These are phyloP conservation scores for Pemphredon lugubris DNA, from an alignment of 2,888 invertebrate genomes.

Conservation along the genomic window DNA sequence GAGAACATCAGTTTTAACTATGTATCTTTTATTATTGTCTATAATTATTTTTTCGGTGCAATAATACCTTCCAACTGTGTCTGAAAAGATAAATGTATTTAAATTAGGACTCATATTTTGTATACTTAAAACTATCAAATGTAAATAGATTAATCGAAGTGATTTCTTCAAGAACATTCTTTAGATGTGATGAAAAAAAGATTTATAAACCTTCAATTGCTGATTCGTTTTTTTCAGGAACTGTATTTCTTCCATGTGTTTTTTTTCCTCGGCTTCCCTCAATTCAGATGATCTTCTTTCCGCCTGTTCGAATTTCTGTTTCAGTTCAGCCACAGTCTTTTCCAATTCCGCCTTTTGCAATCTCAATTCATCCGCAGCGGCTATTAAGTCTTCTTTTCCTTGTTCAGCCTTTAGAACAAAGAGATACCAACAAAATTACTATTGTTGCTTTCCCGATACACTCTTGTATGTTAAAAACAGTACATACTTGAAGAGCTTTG, in stretches of 20 bases:
- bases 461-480: not conserved
- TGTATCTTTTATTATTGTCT: not conserved
- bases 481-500: slow-evolving; percentile 92
- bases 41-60: slow-evolving; percentile 91
- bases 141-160: not conserved
- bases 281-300: slow-evolving; percentile 92
- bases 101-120: not conserved
- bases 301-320: slow-evolving; percentile 90
- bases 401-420: slow-evolving; percentile 86
- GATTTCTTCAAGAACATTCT: too few species aligned
- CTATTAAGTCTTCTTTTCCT: slow-evolving; percentile 91
- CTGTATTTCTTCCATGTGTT: slow-evolving; percentile 94
- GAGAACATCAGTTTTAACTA: too few species aligned
- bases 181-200: too few species aligned
- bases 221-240: slow-evolving; percentile 97
- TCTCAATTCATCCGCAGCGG: slow-evolving; percentile 88
- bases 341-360: slow-evolving; percentile 84
- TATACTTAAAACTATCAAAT: not conserved
- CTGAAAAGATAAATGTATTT: slow-evolving; percentile 81
- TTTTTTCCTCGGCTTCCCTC: slow-evolving; percentile 93
- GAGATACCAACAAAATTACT: not conserved
- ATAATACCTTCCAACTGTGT: slow-evolving; percentile 97
- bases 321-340: slow-evolving; percentile 83
- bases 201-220: slow-evolving; percentile 88
- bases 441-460: not conserved